A percentile compares a stretch with the other conserved stretches of the same genome.
phyloP scores from a whole-genome alignment of 2,797 vertebrate genomes.

The Trachops cirrhosus region DNA sequence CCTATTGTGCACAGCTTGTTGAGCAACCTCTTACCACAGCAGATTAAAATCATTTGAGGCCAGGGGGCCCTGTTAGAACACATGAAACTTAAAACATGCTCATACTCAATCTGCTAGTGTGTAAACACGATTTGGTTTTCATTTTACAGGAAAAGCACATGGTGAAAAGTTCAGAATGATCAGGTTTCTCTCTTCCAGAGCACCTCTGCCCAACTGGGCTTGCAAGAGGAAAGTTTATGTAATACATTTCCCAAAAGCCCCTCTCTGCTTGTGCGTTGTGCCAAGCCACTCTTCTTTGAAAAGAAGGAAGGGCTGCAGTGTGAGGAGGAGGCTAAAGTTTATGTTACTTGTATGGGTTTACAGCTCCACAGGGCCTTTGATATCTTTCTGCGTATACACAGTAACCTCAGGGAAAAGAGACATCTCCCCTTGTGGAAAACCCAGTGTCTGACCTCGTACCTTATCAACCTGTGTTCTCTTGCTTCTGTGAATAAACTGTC shows the following conservation, averaged over 20 bases:
- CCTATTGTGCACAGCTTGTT: neutral
- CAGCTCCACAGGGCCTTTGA: neutral
- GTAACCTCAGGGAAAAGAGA: neutral
- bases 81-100: neutral
- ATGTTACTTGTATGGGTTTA: neutral
- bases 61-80: neutral
- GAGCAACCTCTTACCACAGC: neutral
- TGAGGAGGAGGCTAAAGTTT: neutral
- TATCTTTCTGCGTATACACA: neutral
- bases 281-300: neutral
- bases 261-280: neutral
- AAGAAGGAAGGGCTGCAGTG: neutral
- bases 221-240: conserved; percentile 17
- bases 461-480: neutral
- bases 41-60: neutral
- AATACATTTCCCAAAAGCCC: neutral
- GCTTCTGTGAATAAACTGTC: neutral
- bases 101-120: neutral
- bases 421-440: neutral
- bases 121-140: neutral
- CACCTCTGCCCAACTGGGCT: neutral
- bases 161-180: conserved; percentile 46
- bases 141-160: conserved; percentile 24
- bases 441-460: neutral
- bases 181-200: conserved; percentile 17